phyloP scores from a whole-genome alignment of 2,797 vertebrate species.

The Muraenolepis orangiensis region DNA sequence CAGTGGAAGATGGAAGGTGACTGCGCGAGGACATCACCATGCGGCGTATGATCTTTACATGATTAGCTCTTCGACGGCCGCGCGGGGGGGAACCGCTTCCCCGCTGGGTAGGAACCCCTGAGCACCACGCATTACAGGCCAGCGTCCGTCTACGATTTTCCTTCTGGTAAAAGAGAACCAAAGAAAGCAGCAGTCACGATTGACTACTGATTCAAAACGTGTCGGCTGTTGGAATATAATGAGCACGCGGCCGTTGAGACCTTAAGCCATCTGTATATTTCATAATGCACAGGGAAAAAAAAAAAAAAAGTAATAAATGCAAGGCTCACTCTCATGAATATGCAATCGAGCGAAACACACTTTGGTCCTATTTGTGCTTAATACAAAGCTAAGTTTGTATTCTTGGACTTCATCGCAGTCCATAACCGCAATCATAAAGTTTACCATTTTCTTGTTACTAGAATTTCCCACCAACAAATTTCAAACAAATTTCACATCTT shows the following conservation, averaged over 20 bases:
- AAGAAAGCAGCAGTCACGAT: constrained; percentile 25
- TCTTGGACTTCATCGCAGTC: constrained; percentile 58
- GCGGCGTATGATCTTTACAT: constrained; percentile 43
- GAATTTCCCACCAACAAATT: constrained; percentile 10
- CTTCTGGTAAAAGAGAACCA: constrained; percentile 17
- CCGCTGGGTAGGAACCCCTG: not conserved
- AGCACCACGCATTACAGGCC: constrained; percentile 9
- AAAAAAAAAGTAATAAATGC: constrained; percentile 46
- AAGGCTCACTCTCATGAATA: constrained; percentile 56
- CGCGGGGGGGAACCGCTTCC: constrained; percentile 21
- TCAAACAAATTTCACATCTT: constrained; percentile 26
- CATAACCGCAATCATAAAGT: constrained; percentile 38
- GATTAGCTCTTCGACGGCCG: constrained; percentile 18
- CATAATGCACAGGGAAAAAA: constrained; percentile 32
- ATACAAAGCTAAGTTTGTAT: constrained; percentile 49
- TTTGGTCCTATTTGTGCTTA: constrained; percentile 47
- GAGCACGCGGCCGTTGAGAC: constrained; percentile 30
- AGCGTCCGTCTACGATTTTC: not conserved
- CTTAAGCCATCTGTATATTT: constrained; percentile 33
- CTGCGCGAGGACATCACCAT: constrained; percentile 19
- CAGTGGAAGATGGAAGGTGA: constrained; percentile 39
- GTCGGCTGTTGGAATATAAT: constrained; percentile 24
- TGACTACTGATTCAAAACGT: constrained; percentile 35
- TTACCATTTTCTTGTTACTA: constrained; percentile 41
- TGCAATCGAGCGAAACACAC: constrained; percentile 50